Conservation (phyloP, 2,113 vertebrate species). For the Mus pahari region DNA sequence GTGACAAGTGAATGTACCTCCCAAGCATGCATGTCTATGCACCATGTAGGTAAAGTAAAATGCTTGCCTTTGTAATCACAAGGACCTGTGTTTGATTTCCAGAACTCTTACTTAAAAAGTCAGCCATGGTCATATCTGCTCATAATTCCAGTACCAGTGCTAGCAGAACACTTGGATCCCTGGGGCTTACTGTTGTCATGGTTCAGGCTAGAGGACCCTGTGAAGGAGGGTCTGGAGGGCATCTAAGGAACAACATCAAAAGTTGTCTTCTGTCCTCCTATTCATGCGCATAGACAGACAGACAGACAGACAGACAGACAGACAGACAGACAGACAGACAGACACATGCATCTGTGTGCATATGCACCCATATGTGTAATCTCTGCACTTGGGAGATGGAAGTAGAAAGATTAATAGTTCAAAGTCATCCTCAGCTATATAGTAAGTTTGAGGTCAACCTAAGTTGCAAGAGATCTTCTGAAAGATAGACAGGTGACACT, state of each 20-base stretch:
- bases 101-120: not conserved
- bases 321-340: too few relatives aligned
- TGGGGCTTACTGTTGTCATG: not conserved
- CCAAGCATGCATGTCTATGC: not conserved
- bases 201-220: not conserved
- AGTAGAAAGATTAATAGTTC: not conserved
- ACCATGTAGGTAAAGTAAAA: not conserved
- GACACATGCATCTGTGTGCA: too few relatives aligned
- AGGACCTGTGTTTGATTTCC: not conserved
- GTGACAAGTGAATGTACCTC: not conserved
- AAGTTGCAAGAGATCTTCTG: not conserved
- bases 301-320: fast-evolving
- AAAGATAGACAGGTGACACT: not conserved
- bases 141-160: not conserved
- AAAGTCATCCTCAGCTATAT: not conserved
- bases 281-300: too few relatives aligned
- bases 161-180: not conserved
- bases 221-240: not conserved
- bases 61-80: not conserved
- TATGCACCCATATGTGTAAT: too few relatives aligned
- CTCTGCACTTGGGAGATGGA: not conserved
- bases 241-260: not conserved
- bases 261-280: not conserved
- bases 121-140: not conserved
- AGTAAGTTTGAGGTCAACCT: not conserved